These are phyloP conservation scores for Protonemura montana DNA, from an alignment of 2,888 invertebrate genomes.

Conservation along the genomic window DNA sequence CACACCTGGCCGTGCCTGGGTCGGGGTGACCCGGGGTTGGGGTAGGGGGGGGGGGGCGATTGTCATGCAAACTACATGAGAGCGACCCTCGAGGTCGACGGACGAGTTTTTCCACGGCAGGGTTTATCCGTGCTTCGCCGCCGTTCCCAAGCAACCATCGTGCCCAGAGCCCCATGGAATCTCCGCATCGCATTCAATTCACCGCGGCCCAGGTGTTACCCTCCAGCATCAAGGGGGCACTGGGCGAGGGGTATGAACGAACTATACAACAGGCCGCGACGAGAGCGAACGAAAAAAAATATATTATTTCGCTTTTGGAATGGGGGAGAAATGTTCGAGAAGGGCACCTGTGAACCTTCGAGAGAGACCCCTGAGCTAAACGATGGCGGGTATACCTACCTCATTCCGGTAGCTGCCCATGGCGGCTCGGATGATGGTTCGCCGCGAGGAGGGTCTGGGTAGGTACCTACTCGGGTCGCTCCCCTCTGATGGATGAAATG, in stretches of 20 bases:
- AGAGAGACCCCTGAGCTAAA: conserved; percentile 32
- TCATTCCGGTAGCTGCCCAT: conserved; percentile 43
- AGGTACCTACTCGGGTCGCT: conserved; percentile 7
- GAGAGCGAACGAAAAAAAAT: conserved; percentile 30
- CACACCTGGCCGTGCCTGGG: conserved; percentile 47
- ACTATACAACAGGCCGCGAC: neutral
- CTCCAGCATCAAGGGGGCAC: conserved; percentile 35
- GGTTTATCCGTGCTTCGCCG: conserved; percentile 27
- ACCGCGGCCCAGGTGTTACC: conserved; percentile 46
- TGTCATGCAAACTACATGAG: conserved; percentile 48
- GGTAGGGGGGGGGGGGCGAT: conserved; percentile 39
- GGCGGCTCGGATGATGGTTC: neutral
- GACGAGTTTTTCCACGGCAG: neutral
- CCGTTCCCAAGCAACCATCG: no score
- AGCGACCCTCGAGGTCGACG: conserved; percentile 13
- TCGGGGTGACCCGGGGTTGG: conserved; percentile 5
- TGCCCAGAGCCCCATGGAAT: conserved; percentile 41
- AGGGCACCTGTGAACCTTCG: conserved; percentile 46
- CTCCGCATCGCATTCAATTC: conserved; percentile 8
- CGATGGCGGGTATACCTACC: conserved; percentile 26
- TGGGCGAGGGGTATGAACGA: neutral
- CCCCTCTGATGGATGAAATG: neutral
- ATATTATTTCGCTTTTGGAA: conserved; percentile 36
- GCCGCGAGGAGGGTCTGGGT: conserved; percentile 25
- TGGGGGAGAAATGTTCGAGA: conserved; percentile 42